Percentiles rank a stretch among this genome's conserved stretches.
These are phyloP conservation scores for Solea senegalensis DNA, from an alignment of 2,113 vertebrate genomes.

Conservation along the genomic window DNA sequence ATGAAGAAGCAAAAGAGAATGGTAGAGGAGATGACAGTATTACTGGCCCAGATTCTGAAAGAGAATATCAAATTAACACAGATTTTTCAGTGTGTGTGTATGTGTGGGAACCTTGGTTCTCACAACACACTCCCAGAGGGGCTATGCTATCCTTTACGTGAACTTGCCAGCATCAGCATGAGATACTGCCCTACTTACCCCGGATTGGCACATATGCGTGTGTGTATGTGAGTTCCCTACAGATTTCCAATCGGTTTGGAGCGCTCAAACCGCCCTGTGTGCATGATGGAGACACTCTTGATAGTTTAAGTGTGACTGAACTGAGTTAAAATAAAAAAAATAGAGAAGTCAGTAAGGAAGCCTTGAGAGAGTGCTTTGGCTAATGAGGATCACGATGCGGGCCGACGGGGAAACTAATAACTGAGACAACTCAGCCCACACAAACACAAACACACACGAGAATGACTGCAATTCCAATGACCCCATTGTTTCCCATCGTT, in stretches of 20 bases:
- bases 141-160: conserved; percentile 57
- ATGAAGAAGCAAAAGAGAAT: not conserved
- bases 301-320: conserved; percentile 65
- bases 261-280: conserved; percentile 14
- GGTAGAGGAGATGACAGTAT: conserved; percentile 3
- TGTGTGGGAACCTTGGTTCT: conserved; percentile 42
- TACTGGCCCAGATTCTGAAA: conserved; percentile 46
- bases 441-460: conserved; percentile 11
- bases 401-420: conserved; percentile 30
- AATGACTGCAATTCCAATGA: conserved; percentile 25
- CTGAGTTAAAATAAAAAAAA: conserved; percentile 40
- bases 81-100: conserved; percentile 11
- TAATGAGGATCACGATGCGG: conserved; percentile 69
- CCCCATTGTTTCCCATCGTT: conserved; percentile 24
- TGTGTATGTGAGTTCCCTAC: conserved; percentile 18
- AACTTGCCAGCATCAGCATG: conserved; percentile 53
- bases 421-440: not conserved
- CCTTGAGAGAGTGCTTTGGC: not conserved
- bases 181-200: conserved; percentile 70
- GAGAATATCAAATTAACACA: conserved; percentile 48
- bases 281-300: conserved; percentile 11
- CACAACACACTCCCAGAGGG: conserved; percentile 55
- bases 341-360: conserved; percentile 6
- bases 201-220: conserved; percentile 23
- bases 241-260: conserved; percentile 39